Evolutionary conservation across 2,888 invertebrate genomes (phyloP), one percentile per base, ranked within the genome.

Genomic region (Cheilosia pagana): DNA sequence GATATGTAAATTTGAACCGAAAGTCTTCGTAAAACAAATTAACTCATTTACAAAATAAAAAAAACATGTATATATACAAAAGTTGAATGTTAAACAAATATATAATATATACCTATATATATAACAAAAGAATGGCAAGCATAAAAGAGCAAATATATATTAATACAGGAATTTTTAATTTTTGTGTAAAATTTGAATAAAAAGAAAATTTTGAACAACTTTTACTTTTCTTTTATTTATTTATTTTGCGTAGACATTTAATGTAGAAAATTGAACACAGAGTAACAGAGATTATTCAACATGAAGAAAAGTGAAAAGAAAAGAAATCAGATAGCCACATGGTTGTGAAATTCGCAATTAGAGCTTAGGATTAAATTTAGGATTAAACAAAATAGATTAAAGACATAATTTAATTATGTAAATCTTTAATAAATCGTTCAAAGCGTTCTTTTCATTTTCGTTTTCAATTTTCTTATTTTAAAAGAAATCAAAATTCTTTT

Each of bases 301-400:
- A 70, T 31, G 31, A 55, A 25, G 45, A 78, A 43, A 41, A 28
- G 6, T 55, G n/a, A 63, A 63, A 35, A 2, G 19, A 45, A 79
- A 57, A 53, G 28, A 76, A 79, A 67, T 75, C 74, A 87, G 48
- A 72, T 88, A 88, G 88, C 87, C 87, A 88, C 87, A 88, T 88
- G 88, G 88, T 88, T 88, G 88, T 88, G 88, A 88, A 87, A 87
- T 86, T 88, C 88, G 88, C 88, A 88, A 88, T 88, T 88, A 88
- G 88, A 88, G 88, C 88, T 88, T 88, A 88, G 88, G 87, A 81
- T 77, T 75, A 85, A 85, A 59, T 45, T 74, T 79, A 79, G 83
- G 53, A 70, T 67, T 67, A 70, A 16, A 21, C 19, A 75, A 55
- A 31, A 57, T 55, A 67, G 68, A 72, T 67, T 12, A 45, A 41